Base-by-base conservation (phyloP, 2,888 invertebrate genomes). In the Callimorpha dominula region DNA sequence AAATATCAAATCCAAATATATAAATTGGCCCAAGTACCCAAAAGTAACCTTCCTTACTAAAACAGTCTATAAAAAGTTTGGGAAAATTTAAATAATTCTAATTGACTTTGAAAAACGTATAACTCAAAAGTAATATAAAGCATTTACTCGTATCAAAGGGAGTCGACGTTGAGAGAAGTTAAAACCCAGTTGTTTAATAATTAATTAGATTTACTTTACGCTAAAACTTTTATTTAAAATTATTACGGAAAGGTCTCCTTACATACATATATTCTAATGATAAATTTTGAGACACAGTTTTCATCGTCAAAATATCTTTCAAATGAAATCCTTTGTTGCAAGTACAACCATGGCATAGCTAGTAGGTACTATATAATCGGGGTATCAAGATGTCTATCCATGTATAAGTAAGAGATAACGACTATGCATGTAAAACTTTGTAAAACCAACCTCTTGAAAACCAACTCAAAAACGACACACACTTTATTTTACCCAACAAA, bases 131-230 rank as follows among this genome's bases (percentile, higher is more conserved):
- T 73, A 73, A 75, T 73, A 66, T 15, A 12, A n/a, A 31, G 4
- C 63, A 43, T 42, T 43, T 43, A n/a, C n/a, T n/a, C n/a, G n/a
- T n/a, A 17, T 17, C 63, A 74, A 43, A 66, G 57, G 69, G 64
- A 43, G 60, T 14, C 20, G 62, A n/a, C 73, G 68, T 75, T 71
- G n/a, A 68, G 12, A 42, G n/a, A 46, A 74, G 66, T 31, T 76
- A 49, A 68, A 68, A 72, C 9, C 60, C 66, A 31, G 1, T 65
- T 70, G 72, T 74, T 76, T 84, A 76, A 83, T 78, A 73, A 83
- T 81, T 79, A 79, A 81, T 83, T 77, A 76, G 74, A 70, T 71
- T 81, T 68, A 74, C 77, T 81, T 82, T 75, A 79, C 62, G 68
- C 67, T 74, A 76, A 81, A 69, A 68, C 68, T 50, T 49, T 72